Percentiles rank a stretch among this genome's conserved stretches.
phyloP scores from a whole-genome alignment of 2,888 invertebrate genomes.

The Maniola hyperantus region DNA sequence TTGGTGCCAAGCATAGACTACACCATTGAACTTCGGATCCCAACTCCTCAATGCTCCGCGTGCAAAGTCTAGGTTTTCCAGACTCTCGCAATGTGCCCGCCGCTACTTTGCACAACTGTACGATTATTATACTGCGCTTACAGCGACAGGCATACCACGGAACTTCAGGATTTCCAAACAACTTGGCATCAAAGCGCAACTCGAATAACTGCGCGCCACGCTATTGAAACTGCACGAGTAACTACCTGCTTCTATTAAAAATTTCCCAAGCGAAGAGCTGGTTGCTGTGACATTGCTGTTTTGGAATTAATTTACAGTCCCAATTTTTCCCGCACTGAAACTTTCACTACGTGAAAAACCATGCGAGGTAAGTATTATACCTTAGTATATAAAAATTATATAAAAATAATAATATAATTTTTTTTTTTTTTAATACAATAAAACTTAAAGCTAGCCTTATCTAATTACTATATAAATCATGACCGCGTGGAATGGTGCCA shows the following conservation, averaged over 20 bases:
- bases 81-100: no score
- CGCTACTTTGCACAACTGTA: neutral
- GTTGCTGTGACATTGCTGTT: neutral
- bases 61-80: no score
- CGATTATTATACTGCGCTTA: neutral
- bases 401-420: no score
- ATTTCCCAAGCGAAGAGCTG: neutral
- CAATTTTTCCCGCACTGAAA: neutral
- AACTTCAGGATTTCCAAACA: slow-evolving; percentile 16
- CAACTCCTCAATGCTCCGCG: no score
- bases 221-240: neutral
- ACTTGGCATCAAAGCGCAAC: slow-evolving; percentile 14
- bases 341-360: neutral
- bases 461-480: no score
- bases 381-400: no score
- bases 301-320: neutral
- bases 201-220: slow-evolving; percentile 4
- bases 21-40: no score
- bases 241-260: neutral
- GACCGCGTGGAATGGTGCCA: no score
- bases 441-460: no score
- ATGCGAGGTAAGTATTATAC: neutral
- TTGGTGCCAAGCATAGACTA: no score
- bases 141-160: neutral
- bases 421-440: no score